Evolutionary conservation across 2,113 vertebrate species (phyloP).

Genomic region (Sinocyclocheilus anophthalmus): DNA sequence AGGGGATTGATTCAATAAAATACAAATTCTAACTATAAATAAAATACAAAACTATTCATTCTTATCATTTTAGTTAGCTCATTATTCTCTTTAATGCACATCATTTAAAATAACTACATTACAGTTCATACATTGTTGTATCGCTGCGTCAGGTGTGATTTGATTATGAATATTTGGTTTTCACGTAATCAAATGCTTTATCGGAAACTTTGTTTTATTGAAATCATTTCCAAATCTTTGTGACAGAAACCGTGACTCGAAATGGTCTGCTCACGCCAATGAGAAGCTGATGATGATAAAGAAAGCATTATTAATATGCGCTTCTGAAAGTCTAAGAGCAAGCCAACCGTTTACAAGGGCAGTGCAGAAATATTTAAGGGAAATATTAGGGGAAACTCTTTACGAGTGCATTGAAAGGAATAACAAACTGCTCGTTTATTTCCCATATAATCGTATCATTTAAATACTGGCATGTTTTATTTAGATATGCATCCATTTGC

Average conservation of each 20-base stretch:
- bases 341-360: not conserved
- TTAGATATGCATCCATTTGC: not conserved
- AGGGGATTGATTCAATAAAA: not conserved
- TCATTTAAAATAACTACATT: not conserved
- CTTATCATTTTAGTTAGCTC: not conserved
- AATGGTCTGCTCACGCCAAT: not conserved
- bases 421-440: not conserved
- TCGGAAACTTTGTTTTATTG: not conserved
- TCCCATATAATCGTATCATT: not conserved
- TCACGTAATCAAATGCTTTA: not conserved
- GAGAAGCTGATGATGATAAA: not conserved
- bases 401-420: not conserved
- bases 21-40: not conserved
- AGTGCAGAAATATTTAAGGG: not conserved
- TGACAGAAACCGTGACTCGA: not conserved
- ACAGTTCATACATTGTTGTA: not conserved
- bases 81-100: not conserved
- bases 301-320: not conserved
- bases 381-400: not conserved
- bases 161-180: not conserved
- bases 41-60: not conserved
- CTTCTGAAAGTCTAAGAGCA: not conserved
- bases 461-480: not conserved
- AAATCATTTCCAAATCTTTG: not conserved
- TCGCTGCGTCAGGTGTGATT: not conserved